phyloP scores from a whole-genome alignment of 2,113 vertebrate species.

The Numenius arquata region DNA sequence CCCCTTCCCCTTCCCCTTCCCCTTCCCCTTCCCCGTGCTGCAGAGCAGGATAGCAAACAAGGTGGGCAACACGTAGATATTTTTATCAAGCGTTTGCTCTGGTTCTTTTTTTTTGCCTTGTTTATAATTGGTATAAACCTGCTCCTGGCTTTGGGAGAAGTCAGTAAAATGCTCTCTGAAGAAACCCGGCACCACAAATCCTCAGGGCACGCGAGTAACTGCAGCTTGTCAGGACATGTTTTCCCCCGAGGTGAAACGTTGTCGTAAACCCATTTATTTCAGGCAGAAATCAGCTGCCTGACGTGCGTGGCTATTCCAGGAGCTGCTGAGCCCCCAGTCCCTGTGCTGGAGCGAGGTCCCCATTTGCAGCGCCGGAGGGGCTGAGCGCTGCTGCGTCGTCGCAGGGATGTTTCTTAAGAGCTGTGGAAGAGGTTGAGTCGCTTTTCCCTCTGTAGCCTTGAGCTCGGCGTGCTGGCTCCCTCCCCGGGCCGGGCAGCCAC shows the following conservation, averaged over 20 bases:
- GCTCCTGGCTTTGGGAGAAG: not conserved
- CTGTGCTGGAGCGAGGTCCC: not conserved
- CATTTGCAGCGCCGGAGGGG: not conserved
- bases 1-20: not conserved
- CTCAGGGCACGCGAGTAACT: not conserved
- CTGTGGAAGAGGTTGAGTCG: rapidly evolving
- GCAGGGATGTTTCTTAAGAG: not conserved
- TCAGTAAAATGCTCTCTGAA: not conserved
- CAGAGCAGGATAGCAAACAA: not conserved
- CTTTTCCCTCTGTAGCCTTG: not conserved
- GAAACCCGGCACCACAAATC: not conserved
- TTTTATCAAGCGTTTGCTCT: not conserved
- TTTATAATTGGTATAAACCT: conserved; percentile 15
- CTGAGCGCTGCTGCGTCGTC: not conserved
- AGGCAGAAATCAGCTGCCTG: not conserved
- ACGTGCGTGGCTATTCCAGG: not conserved
- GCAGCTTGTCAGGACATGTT: not conserved
- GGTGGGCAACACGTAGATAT: not conserved
- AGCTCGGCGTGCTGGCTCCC: rapidly evolving
- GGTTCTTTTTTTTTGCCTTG: not conserved
- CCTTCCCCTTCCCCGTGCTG: not conserved
- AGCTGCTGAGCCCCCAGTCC: not conserved
- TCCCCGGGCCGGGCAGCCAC: not conserved
- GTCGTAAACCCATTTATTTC: not conserved
- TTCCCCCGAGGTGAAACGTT: not conserved